Conservation (phyloP, 2,888 invertebrate genomes). For the Heliconius erato region DNA sequence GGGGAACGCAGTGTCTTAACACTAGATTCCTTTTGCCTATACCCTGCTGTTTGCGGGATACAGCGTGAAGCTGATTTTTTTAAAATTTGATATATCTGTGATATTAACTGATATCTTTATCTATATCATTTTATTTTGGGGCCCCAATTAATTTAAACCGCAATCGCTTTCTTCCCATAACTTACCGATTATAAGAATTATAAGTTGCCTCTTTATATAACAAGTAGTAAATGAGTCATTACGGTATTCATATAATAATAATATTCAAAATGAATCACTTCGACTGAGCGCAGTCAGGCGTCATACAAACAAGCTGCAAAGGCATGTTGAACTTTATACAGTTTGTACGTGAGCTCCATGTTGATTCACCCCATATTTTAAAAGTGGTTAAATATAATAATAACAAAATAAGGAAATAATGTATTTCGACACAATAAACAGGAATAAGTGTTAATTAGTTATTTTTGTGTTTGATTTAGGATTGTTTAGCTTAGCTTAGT, state of each 20-base stretch:
- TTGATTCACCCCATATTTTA: slow-evolving; percentile 10
- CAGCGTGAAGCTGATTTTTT: too few relatives aligned
- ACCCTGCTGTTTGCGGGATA: too few relatives aligned
- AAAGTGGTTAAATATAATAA: not conserved
- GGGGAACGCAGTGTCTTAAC: too few relatives aligned
- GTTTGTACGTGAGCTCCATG: slow-evolving; percentile 1
- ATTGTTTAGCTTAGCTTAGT: too few relatives aligned
- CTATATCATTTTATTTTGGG: too few relatives aligned
- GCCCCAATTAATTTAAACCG: not conserved
- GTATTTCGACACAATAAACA: slow-evolving; percentile 5
- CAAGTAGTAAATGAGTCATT: slow-evolving; percentile 46
- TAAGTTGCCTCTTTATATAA: slow-evolving; percentile 28
- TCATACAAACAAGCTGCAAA: slow-evolving; percentile 29
- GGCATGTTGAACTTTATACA: slow-evolving; percentile 27
- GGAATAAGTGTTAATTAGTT: not conserved
- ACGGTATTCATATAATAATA: slow-evolving; percentile 39
- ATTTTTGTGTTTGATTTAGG: too few relatives aligned
- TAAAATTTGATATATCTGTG: too few relatives aligned
- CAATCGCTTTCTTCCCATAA: not conserved
- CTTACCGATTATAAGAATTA: not conserved
- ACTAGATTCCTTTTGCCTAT: too few relatives aligned
- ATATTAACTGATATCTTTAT: too few relatives aligned
- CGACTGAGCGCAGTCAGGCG: slow-evolving; percentile 35
- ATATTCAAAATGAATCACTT: slow-evolving; percentile 43
- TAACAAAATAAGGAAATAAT: slow-evolving; percentile 24